Conservation (phyloP, 1,140 invertebrate species). For the Nylanderia fulva region DNA sequence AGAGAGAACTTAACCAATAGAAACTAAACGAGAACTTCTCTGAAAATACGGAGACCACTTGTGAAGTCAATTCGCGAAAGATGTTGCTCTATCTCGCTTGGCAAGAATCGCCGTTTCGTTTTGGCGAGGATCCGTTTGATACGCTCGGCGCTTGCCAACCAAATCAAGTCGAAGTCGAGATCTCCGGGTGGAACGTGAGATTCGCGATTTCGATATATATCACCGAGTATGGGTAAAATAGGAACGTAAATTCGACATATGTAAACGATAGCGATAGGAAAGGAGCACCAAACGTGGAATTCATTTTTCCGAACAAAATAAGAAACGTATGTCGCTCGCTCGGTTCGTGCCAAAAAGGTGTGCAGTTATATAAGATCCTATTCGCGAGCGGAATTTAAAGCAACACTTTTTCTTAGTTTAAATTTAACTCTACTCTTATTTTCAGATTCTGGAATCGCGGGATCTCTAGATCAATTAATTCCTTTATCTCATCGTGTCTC, state of each 20-base stretch:
- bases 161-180: conserved; percentile 24
- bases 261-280: conserved; percentile 32
- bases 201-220: conserved; percentile 53
- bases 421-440: conserved; percentile 26
- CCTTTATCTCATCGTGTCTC: neutral
- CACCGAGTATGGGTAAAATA: conserved; percentile 29
- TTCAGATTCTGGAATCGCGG: neutral
- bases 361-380: neutral
- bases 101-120: conserved; percentile 26
- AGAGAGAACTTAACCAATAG: conserved; percentile 4
- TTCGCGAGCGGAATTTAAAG: conserved; percentile 38
- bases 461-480: conserved; percentile 4
- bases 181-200: conserved; percentile 8
- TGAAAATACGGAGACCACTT: neutral
- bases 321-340: conserved; percentile 35
- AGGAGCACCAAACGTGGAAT: neutral
- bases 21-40: conserved; percentile 40
- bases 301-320: conserved; percentile 22
- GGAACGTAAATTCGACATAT: conserved; percentile 47
- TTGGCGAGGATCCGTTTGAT: conserved; percentile 21
- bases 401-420: conserved; percentile 4
- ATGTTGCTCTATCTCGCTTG: conserved; percentile 28
- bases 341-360: conserved; percentile 35
- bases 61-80: conserved; percentile 33
- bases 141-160: conserved; percentile 30